phyloP scores from a whole-genome alignment of 2,888 invertebrate species.

The Protodeltote pygarga region DNA sequence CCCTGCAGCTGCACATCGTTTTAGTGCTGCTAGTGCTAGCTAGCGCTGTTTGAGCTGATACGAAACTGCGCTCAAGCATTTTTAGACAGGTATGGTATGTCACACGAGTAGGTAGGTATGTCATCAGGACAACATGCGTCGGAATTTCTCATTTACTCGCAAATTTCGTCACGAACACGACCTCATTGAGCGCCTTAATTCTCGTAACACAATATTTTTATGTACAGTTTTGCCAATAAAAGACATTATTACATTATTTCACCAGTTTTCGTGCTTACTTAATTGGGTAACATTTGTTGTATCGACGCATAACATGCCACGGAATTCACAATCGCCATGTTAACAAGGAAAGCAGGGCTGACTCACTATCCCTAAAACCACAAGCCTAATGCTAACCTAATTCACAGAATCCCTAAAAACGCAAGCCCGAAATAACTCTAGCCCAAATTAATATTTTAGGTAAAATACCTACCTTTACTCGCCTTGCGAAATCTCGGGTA shows the following conservation, averaged over 20 bases:
- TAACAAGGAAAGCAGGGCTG: neutral
- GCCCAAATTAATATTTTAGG: too few species aligned
- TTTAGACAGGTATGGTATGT: neutral
- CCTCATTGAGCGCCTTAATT: constrained; percentile 4
- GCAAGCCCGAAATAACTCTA: too few species aligned
- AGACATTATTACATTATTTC: constrained; percentile 19
- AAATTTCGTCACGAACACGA: constrained; percentile 37
- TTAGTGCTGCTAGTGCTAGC: too few species aligned
- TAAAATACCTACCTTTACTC: too few species aligned
- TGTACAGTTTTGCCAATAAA: neutral
- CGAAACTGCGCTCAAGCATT: neutral
- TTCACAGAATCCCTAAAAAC: too few species aligned
- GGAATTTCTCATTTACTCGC: constrained; percentile 38
- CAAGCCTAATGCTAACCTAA: too few species aligned
- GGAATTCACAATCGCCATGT: constrained; percentile 1
- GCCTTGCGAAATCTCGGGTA: too few species aligned
- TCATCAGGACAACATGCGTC: neutral
- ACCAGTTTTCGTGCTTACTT: constrained; percentile 3
- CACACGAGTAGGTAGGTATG: too few species aligned
- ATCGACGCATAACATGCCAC: neutral
- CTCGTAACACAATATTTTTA: constrained; percentile 21
- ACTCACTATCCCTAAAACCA: too few species aligned
- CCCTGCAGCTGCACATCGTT: too few species aligned
- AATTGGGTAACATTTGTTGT: constrained; percentile 18
- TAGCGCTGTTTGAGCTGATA: neutral